These are phyloP conservation scores for Rhynchonycteris naso DNA, from an alignment of 2,797 vertebrate species.

Conservation along the genomic window DNA sequence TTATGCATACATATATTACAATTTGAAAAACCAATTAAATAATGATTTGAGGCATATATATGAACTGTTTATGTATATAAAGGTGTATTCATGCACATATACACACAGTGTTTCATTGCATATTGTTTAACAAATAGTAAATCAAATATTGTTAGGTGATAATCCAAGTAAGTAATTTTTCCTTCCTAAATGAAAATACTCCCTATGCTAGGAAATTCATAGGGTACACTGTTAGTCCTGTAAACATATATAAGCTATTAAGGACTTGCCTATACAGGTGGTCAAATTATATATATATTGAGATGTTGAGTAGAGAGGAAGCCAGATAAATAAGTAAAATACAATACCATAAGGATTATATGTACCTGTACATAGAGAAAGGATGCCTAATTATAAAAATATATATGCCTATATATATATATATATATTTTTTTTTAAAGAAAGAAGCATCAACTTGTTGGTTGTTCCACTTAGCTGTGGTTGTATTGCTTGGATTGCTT, in stretches of 20 bases:
- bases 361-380: neutral
- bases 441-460: no score
- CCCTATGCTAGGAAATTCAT: neutral
- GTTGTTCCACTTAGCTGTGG: no score
- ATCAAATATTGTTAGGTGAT: neutral
- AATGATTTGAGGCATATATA: no score
- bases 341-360: neutral
- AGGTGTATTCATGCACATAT: neutral
- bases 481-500: no score
- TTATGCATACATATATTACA: neutral
- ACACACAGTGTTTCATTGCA: neutral
- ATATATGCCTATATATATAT: no score
- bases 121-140: conserved; percentile 9
- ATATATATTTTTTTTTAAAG: no score
- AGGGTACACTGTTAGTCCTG: neutral
- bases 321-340: neutral
- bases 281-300: neutral
- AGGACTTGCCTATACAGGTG: neutral
- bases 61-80: neutral
- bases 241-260: neutral
- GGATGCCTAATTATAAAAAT: neutral
- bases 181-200: neutral
- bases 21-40: no score
- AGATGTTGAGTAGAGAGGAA: neutral
- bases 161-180: neutral